Evolutionary conservation across 2,113 vertebrate species (phyloP).

Genomic region (Ammodytes marinus): DNA sequence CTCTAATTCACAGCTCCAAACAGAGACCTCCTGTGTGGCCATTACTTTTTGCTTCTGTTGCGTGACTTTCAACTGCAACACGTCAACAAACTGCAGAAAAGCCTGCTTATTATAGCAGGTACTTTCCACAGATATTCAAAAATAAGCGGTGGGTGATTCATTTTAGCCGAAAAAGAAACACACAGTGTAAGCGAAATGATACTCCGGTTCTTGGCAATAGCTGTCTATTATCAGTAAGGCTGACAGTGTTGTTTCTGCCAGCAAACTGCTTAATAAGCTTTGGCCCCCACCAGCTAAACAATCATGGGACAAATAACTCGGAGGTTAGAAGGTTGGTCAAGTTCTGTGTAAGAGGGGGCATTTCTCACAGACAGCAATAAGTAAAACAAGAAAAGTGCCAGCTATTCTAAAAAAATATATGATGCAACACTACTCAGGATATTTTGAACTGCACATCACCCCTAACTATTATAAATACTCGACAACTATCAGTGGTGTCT

Average conservation of each 20-base stretch:
- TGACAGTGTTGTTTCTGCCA: constrained; percentile 70
- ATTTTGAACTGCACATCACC: not conserved
- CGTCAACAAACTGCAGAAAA: constrained; percentile 77
- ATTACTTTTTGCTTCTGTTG: constrained; percentile 52
- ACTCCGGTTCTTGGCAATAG: constrained; percentile 54
- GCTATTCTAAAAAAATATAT: not conserved
- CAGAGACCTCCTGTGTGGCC: constrained; percentile 73
- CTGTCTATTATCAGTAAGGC: constrained; percentile 48
- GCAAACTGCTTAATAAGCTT: constrained; percentile 63
- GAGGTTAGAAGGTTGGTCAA: constrained; percentile 57
- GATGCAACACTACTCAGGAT: not conserved
- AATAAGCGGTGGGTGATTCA: constrained; percentile 75
- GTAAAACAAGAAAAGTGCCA: not conserved
- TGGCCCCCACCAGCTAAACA: constrained; percentile 62
- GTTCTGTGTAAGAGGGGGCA: constrained; percentile 36
- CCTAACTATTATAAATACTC: not conserved
- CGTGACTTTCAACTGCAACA: constrained; percentile 68
- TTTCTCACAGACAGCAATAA: not conserved
- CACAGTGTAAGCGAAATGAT: constrained; percentile 55
- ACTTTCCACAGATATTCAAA: constrained; percentile 82
- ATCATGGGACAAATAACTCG: constrained; percentile 63
- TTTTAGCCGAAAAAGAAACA: constrained; percentile 74
- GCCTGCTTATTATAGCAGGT: constrained; percentile 82
- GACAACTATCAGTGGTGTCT: not conserved
- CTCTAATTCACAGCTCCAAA: constrained; percentile 46